A percentile compares a stretch with the other conserved stretches of the same genome.
phyloP scores from a whole-genome alignment of 2,888 invertebrate species.

The Nezara viridula region DNA sequence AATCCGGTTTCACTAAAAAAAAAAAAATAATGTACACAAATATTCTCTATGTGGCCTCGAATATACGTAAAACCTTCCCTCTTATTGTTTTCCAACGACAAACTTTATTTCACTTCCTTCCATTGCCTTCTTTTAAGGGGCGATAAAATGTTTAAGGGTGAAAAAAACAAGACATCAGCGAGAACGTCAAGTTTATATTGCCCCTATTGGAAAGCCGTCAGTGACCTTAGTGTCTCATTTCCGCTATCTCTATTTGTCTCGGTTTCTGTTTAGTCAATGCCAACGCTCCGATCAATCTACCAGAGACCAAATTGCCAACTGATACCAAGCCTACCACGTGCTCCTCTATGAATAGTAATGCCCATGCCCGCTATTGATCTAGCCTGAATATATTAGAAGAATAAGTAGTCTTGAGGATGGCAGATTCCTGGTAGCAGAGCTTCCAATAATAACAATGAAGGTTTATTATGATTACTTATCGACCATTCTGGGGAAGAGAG shows the following conservation, averaged over 20 bases:
- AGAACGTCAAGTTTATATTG: slow-evolving; percentile 24
- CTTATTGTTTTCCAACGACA: background rate
- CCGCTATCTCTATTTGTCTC: slow-evolving; percentile 17
- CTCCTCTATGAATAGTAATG: slow-evolving; percentile 1
- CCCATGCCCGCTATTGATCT: background rate
- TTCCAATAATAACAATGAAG: background rate
- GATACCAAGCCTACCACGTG: background rate
- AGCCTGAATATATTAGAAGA: background rate
- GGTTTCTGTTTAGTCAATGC: slow-evolving; percentile 28
- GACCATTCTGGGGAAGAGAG: too few relatives aligned
- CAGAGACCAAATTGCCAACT: background rate
- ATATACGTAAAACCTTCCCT: background rate
- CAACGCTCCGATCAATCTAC: slow-evolving; percentile 17
- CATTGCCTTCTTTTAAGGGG: background rate
- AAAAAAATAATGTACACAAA: too few relatives aligned
- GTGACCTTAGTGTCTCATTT: slow-evolving; percentile 24
- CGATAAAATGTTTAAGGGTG: background rate
- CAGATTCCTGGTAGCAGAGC: background rate
- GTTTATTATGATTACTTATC: background rate
- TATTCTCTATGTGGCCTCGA: too few relatives aligned
- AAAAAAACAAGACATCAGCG: slow-evolving; percentile 5
- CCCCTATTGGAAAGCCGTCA: background rate
- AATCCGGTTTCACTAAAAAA: too few relatives aligned
- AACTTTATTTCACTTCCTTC: background rate
- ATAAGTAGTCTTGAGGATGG: background rate